These are phyloP conservation scores for Glomeris maerens DNA, from an alignment of 1,140 invertebrate species.

Conservation along the genomic window DNA sequence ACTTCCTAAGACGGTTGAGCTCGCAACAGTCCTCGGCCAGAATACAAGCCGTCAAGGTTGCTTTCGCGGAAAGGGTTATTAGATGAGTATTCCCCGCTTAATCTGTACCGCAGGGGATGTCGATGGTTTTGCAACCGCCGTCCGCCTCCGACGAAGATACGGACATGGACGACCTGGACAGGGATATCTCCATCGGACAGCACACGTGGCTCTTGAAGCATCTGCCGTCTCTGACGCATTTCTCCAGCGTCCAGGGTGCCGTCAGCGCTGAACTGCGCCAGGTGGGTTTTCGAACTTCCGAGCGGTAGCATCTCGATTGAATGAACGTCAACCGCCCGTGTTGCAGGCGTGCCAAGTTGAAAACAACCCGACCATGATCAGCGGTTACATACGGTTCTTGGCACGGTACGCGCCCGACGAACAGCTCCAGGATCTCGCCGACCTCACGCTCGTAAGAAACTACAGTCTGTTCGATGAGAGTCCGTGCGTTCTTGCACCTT, in stretches of 20 bases:
- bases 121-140: constrained; percentile 42
- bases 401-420: constrained; percentile 52
- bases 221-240: constrained; percentile 39
- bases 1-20: constrained; percentile 71
- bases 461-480: background rate
- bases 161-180: constrained; percentile 20
- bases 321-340: background rate
- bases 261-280: constrained; percentile 28
- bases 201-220: constrained; percentile 60
- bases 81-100: background rate
- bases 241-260: constrained; percentile 28
- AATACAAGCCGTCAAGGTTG: constrained; percentile 53
- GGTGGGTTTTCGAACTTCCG: constrained; percentile 19
- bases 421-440: constrained; percentile 38
- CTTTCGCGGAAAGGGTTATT: constrained; percentile 9
- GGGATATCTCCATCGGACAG: constrained; percentile 11
- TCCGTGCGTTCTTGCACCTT: background rate
- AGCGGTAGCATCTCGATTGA: background rate
- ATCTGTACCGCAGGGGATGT: constrained; percentile 40
- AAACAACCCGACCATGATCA: constrained; percentile 67
- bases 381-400: constrained; percentile 76
- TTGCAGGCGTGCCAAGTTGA: constrained; percentile 71
- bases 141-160: constrained; percentile 26
- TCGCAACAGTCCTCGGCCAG: constrained; percentile 62
- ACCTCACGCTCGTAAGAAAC: constrained; percentile 30